phyloP scores from a whole-genome alignment of 2,888 invertebrate species.

The Dynastes hyllus region DNA sequence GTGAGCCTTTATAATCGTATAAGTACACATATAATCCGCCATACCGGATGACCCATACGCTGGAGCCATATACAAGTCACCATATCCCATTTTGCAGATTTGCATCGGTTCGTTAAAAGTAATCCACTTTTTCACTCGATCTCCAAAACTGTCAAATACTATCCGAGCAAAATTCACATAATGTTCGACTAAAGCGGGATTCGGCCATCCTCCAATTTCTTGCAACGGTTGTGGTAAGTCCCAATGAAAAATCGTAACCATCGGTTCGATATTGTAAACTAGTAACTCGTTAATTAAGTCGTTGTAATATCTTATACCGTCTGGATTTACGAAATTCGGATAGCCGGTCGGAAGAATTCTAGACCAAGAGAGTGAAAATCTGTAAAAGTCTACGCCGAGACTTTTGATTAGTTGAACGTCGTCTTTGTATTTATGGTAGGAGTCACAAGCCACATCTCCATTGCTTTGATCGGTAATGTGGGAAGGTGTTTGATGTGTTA shows the following conservation, averaged over 20 bases:
- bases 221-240: conserved; percentile 65
- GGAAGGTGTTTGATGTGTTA: conserved; percentile 74
- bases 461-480: conserved; percentile 73
- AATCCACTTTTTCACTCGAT: no score
- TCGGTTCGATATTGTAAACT: conserved; percentile 74
- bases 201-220: conserved; percentile 79
- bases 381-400: conserved; percentile 75
- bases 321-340: conserved; percentile 74
- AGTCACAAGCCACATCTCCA: conserved; percentile 79
- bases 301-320: conserved; percentile 78
- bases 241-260: conserved; percentile 79
- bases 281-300: conserved; percentile 75
- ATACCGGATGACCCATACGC: conserved; percentile 71
- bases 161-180: conserved; percentile 66
- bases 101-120: conserved; percentile 53
- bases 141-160: no score
- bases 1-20: conserved; percentile 79
- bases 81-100: conserved; percentile 63
- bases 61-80: conserved; percentile 63
- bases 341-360: conserved; percentile 77
- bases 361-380: conserved; percentile 80
- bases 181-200: conserved; percentile 75
- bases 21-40: conserved; percentile 77
- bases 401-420: conserved; percentile 76
- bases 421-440: conserved; percentile 77